phyloP scores from a whole-genome alignment of 2,113 vertebrate species.

The Elachura formosa region DNA sequence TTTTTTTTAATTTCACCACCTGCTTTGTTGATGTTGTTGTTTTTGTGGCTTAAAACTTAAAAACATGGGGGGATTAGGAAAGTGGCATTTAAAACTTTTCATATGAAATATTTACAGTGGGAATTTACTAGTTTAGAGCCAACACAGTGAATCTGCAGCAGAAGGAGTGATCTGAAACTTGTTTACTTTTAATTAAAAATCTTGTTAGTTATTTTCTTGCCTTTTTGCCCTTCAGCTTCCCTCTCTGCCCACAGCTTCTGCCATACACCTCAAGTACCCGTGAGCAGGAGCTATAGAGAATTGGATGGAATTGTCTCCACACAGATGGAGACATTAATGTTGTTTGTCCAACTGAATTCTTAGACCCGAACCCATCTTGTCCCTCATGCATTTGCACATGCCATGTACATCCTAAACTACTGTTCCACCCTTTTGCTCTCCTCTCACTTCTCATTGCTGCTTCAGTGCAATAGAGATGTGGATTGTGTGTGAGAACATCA shows the following conservation, averaged over 20 bases:
- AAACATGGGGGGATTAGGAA: constrained; percentile 49
- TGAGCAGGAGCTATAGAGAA: constrained; percentile 48
- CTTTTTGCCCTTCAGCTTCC: constrained; percentile 26
- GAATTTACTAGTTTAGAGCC: constrained; percentile 27
- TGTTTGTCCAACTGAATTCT: constrained; percentile 50
- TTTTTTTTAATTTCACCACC: constrained; percentile 36
- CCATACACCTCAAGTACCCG: constrained; percentile 20
- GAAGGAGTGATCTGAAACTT: constrained; percentile 19
- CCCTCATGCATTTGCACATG: constrained; percentile 1
- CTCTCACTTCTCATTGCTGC: not conserved
- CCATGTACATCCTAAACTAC: not conserved
- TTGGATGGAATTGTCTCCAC: constrained; percentile 25
- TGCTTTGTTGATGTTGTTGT: constrained; percentile 53
- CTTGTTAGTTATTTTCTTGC: constrained; percentile 31
- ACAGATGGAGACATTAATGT: constrained; percentile 42
- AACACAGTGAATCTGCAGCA: constrained; percentile 11
- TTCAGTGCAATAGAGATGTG: not conserved
- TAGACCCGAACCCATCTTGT: constrained; percentile 33
- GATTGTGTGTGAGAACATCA: not conserved
- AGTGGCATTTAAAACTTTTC: constrained; percentile 48
- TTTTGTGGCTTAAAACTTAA: constrained; percentile 41
- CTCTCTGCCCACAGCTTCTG: constrained; percentile 59
- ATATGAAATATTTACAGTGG: constrained; percentile 39
- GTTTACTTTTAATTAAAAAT: constrained; percentile 39
- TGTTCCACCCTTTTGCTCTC: constrained; percentile 49